Conservation (phyloP, 2,888 invertebrate species). For the Clistopyga incitator region DNA sequence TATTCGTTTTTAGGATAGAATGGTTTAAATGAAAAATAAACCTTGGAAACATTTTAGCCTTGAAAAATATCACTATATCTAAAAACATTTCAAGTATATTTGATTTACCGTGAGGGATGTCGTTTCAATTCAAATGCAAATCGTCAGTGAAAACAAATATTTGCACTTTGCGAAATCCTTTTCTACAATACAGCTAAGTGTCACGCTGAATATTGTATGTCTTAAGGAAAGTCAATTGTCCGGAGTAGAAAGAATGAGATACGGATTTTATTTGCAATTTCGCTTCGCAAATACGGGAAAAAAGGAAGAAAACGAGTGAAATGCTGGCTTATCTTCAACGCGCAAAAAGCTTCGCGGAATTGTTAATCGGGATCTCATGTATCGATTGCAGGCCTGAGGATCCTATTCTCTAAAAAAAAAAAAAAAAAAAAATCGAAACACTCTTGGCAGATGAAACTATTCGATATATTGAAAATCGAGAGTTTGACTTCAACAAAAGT, state of each 20-base stretch:
- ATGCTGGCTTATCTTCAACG: constrained; percentile 5
- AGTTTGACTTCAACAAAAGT: background rate
- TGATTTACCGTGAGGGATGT: background rate
- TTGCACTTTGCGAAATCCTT: background rate
- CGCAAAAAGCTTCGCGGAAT: constrained; percentile 29
- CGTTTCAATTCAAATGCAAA: background rate
- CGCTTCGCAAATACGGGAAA: constrained; percentile 2
- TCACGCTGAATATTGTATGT: background rate
- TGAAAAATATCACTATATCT: too few species aligned
- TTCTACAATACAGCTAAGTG: background rate
- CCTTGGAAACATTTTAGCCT: too few species aligned
- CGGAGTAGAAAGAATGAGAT: constrained; percentile 3
- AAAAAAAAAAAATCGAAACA: background rate
- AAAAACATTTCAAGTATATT: too few species aligned
- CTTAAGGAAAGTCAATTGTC: background rate
- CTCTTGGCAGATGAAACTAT: background rate
- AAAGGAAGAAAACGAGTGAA: background rate
- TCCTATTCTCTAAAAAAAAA: background rate
- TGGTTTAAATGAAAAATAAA: too few species aligned
- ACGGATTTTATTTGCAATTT: constrained; percentile 4
- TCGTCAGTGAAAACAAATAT: background rate
- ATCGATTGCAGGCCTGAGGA: background rate
- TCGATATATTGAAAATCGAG: constrained; percentile 13
- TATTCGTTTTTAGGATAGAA: too few species aligned
- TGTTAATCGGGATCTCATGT: constrained; percentile 27